A percentile compares a stretch with the other conserved stretches of the same genome.
Conservation (phyloP, 2,797 vertebrate genomes). For the Orientallactaga sibirica region DNA sequence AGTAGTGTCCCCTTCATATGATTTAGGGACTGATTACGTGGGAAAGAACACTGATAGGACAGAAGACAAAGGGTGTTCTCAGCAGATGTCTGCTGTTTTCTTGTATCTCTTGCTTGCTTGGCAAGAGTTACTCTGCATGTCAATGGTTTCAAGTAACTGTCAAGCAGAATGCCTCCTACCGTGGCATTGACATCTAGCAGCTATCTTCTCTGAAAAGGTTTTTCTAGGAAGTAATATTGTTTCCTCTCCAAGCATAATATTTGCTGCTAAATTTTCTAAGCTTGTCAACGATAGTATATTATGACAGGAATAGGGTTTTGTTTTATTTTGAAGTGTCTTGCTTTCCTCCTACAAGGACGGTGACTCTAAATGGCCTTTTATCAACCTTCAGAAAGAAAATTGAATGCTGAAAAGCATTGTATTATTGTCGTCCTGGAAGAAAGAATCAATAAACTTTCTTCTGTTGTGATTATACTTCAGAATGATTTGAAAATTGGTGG, state of each 20-base stretch:
- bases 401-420: neutral
- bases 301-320: neutral
- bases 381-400: constrained; percentile 50
- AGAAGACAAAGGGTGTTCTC: neutral
- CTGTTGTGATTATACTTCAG: neutral
- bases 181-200: neutral
- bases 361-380: constrained; percentile 10
- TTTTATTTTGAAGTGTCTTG: constrained; percentile 15
- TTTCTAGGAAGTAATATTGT: neutral
- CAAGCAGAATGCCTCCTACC: constrained; percentile 22
- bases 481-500: constrained; percentile 26
- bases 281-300: neutral
- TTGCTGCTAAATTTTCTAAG: constrained; percentile 46
- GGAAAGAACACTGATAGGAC: neutral
- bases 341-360: neutral
- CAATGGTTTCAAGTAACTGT: neutral
- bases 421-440: neutral
- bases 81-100: constrained; percentile 1
- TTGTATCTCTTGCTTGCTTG: constrained; percentile 34
- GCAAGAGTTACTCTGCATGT: neutral
- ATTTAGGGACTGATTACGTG: neutral
- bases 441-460: neutral
- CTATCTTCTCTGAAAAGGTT: constrained; percentile 7
- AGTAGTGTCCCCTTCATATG: neutral
- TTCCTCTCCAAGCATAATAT: constrained; percentile 34